Percentiles rank a stretch among this genome's conserved stretches.
phyloP scores from a whole-genome alignment of 2,888 invertebrate genomes.

The Eupithecia tripunctaria region DNA sequence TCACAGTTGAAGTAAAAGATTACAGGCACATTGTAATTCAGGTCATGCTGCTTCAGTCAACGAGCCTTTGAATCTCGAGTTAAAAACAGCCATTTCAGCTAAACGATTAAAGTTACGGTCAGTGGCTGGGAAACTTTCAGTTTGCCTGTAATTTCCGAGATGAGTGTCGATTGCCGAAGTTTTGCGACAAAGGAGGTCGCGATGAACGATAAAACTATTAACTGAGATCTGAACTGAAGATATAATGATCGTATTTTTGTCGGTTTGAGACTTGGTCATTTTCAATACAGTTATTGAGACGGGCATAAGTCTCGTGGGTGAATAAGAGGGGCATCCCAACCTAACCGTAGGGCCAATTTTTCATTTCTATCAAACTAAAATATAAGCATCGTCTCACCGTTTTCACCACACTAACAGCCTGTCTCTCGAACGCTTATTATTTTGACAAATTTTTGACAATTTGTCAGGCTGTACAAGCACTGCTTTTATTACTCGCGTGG shows the following conservation, averaged over 20 bases:
- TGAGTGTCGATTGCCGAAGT: constrained; percentile 11
- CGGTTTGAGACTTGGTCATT: not conserved
- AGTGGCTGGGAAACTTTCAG: constrained; percentile 16
- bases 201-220: not conserved
- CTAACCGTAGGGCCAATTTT: not conserved
- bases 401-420: too few species aligned
- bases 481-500: too few species aligned
- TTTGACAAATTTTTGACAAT: too few species aligned
- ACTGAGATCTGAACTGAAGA: not conserved
- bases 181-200: not conserved
- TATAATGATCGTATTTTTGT: not conserved
- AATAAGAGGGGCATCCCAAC: not conserved
- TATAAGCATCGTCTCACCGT: not conserved
- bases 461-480: too few species aligned
- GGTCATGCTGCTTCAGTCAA: constrained; percentile 61
- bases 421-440: too few species aligned
- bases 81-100: constrained; percentile 68
- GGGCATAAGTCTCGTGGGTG: not conserved
- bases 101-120: constrained; percentile 44
- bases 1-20: constrained; percentile 11
- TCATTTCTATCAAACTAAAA: not conserved
- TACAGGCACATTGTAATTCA: constrained; percentile 60
- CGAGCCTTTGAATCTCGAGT: constrained; percentile 69
- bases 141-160: constrained; percentile 1
- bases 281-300: not conserved